Conservation (phyloP, 2,888 invertebrate genomes). For the Imbricaverruca yamaguchii region DNA sequence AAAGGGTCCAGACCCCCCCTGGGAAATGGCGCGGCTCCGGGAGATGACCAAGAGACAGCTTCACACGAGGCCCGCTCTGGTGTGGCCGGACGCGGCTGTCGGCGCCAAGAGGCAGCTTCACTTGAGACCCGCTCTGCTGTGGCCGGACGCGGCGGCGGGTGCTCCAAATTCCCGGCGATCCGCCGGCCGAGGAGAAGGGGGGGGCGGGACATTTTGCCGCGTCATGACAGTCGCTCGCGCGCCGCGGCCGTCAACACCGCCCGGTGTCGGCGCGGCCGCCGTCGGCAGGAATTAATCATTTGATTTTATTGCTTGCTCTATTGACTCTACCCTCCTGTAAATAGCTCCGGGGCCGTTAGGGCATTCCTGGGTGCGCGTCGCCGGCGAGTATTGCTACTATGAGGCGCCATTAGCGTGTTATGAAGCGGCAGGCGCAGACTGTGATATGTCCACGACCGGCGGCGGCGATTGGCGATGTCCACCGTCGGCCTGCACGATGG, state of each 20-base stretch:
- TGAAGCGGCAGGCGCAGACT: background rate
- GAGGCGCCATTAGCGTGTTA: background rate
- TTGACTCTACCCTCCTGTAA: background rate
- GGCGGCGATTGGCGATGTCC: background rate
- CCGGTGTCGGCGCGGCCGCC: background rate
- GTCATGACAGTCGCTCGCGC: background rate
- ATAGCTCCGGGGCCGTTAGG: background rate
- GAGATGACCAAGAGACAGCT: no score
- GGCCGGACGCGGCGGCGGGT: no score
- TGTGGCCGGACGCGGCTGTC: no score
- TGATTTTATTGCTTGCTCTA: conserved; percentile 14
- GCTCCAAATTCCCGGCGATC: no score
- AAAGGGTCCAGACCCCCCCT: no score
- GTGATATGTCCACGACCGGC: background rate
- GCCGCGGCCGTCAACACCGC: background rate
- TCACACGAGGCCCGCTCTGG: no score
- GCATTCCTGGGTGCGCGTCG: background rate
- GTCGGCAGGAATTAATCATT: conserved; percentile 3
- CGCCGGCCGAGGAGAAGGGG: no score
- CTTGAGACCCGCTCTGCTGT: no score
- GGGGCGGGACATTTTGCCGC: background rate
- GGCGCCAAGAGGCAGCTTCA: no score
- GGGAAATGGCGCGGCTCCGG: no score
- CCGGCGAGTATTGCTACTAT: conserved; percentile 8
- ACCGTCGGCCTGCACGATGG: no score